Conservation (phyloP, 1,140 invertebrate species). For the Trichonephila clavipes region DNA sequence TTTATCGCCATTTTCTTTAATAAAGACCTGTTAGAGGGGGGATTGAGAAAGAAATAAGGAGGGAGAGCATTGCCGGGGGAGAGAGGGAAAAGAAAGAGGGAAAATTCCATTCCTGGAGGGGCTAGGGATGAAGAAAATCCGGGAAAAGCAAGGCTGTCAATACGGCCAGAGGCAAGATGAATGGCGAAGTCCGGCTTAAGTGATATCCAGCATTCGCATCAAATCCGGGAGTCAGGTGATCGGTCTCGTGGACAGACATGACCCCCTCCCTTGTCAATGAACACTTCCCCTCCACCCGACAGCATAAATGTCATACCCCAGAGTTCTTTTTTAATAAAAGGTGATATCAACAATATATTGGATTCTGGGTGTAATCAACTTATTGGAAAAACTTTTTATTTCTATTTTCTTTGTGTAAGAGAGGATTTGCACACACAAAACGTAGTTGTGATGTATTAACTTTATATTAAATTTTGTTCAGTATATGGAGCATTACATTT, state of each 20-base stretch:
- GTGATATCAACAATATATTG: not conserved
- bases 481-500: too few species aligned
- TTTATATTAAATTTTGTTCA: too few species aligned
- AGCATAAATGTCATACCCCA: constrained; percentile 12
- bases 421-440: too few species aligned
- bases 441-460: too few species aligned
- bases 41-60: not conserved
- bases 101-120: constrained; percentile 15
- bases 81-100: not conserved
- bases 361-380: not conserved
- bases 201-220: constrained; percentile 60
- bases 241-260: not conserved
- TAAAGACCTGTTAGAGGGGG: not conserved
- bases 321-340: not conserved
- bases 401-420: too few species aligned
- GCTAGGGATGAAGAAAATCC: constrained; percentile 40
- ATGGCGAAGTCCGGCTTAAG: constrained; percentile 43
- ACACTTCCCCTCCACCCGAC: not conserved
- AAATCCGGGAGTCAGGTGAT: constrained; percentile 33
- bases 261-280: not conserved
- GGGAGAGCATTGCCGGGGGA: not conserved
- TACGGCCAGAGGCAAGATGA: constrained; percentile 39
- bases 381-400: not conserved
- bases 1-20: not conserved
- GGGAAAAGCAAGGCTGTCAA: constrained; percentile 45